Base-by-base conservation (phyloP, 2,888 invertebrate genomes). In the Drosophila diplacantha region DNA sequence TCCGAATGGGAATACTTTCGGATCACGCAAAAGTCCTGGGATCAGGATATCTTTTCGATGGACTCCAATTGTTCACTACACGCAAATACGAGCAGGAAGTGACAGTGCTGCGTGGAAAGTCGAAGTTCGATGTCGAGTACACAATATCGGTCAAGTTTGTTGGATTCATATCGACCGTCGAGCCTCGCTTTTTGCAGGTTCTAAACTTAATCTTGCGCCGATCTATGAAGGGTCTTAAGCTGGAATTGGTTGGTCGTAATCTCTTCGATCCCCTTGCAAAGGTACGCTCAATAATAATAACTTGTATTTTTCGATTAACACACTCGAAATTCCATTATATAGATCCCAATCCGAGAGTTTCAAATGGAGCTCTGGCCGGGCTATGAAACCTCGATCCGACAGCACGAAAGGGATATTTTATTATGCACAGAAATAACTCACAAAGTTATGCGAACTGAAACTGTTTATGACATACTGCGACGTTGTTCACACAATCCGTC, bases 321-420 rank as follows among this genome's bases (percentile, higher is more conserved):
- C 29, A 14, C 11, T 3, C 11, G 2, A 4, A 18, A 12, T 3
- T 4, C 0, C 18, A 9, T 32, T 18, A n/a, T 8, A 16, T 20
- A 86, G 92, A 88, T 93, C 44, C 89, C 91, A 34, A 89, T 94
- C 0, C 90, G 89, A 0, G 91, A 94, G 37, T 90, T 89, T 71
- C 90, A 89, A 29, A 80, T 96, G n/a, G 93, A 95, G 83, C 87
- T 96, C 0, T 95, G 95, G 95, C 95, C 95, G 0, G 96, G 96
- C 0, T 95, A 94, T 72, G 89, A 93, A 16, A 96, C 96, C 0
- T 93, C 95, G 0, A 95, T 97, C 37, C 91, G 95, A 2, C 95
- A 96, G 75, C 94, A 95, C 82, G 97, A 97, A 85, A 87, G 89
- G 0, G 89, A 91, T 3, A 91, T 97, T 16, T 87, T 97, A 16